phyloP scores from a whole-genome alignment of 2,888 invertebrate species.

The Hirtodrosophila histrioides region DNA sequence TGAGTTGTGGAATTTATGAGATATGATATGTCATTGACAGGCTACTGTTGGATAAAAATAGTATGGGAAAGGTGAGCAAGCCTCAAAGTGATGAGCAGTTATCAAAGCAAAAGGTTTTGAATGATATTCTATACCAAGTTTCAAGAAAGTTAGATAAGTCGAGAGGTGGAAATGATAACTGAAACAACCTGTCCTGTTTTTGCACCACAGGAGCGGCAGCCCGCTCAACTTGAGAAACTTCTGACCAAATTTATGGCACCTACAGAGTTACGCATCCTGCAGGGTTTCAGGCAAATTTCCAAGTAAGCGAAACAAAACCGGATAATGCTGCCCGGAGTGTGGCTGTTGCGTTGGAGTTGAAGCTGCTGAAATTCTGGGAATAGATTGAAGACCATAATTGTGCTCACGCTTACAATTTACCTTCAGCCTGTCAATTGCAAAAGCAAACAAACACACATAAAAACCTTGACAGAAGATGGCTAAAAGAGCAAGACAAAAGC shows the following conservation, averaged over 20 bases:
- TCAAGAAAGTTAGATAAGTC: not conserved
- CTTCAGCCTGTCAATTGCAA: conserved; percentile 61
- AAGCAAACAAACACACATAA: conserved; percentile 46
- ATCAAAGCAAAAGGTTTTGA: not conserved
- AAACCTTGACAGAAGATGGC: conserved; percentile 24
- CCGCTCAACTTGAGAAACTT: conserved; percentile 49
- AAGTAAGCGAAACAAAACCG: conserved; percentile 29
- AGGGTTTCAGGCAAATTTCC: conserved; percentile 49
- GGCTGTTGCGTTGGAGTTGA: conserved; percentile 24
- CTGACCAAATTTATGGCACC: conserved; percentile 60
- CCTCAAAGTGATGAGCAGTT: conserved; percentile 7
- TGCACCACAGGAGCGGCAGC: conserved; percentile 57
- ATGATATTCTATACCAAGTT: not conserved
- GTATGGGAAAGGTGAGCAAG: conserved; percentile 25
- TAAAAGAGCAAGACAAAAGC: conserved; percentile 51
- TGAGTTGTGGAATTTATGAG: conserved; percentile 51
- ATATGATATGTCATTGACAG: conserved; percentile 54
- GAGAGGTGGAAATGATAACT: not conserved
- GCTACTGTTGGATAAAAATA: conserved; percentile 47
- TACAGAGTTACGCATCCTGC: conserved; percentile 39
- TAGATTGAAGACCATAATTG: conserved; percentile 75
- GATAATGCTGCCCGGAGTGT: conserved; percentile 30
- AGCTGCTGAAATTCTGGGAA: conserved; percentile 59
- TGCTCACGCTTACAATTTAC: conserved; percentile 69
- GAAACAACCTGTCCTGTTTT: conserved; percentile 1